phyloP scores from a whole-genome alignment of 2,888 invertebrate genomes.

The Drosophila nigritarsus region DNA sequence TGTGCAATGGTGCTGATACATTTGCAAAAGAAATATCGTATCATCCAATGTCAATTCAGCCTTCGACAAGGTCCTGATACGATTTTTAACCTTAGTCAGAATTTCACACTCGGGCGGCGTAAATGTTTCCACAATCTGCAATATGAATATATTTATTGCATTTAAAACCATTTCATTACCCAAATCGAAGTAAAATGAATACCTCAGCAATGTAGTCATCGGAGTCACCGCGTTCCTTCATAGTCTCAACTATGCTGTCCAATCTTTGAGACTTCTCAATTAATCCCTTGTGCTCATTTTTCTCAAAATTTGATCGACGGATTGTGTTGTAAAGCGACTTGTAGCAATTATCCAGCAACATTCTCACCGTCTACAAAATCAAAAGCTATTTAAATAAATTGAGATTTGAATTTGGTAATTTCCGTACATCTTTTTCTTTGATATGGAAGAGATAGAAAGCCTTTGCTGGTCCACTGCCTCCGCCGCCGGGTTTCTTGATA shows the following conservation, averaged over 20 bases:
- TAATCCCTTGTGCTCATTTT: conserved; percentile 90
- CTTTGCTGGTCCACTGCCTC: conserved; percentile 91
- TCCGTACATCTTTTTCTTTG: conserved; percentile 87
- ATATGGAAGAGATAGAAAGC: conserved; percentile 92
- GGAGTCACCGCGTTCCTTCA: conserved; percentile 91
- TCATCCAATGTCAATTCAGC: conserved; percentile 93
- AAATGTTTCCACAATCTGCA: conserved; percentile 89
- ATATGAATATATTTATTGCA: not conserved
- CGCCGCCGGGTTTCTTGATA: conserved; percentile 89
- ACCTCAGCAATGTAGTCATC: conserved; percentile 93
- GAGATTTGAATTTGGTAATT: rapidly evolving
- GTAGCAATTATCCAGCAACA: conserved; percentile 89
- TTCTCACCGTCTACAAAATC: conserved; percentile 87
- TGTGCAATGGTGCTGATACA: conserved; percentile 88
- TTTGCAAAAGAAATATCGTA: conserved; percentile 92
- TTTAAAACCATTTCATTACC: not conserved
- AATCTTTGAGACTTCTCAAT: conserved; percentile 94
- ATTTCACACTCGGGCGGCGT: conserved; percentile 93
- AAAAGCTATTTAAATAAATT: conserved; percentile 27
- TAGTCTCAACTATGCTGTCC: conserved; percentile 91
- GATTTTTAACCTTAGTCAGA: conserved; percentile 90
- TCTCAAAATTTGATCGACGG: conserved; percentile 88
- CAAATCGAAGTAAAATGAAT: conserved; percentile 76
- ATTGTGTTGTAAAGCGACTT: conserved; percentile 90
- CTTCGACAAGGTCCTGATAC: conserved; percentile 91